Conservation (phyloP, 2,113 vertebrate genomes). For the Edolisoma coerulescens region DNA sequence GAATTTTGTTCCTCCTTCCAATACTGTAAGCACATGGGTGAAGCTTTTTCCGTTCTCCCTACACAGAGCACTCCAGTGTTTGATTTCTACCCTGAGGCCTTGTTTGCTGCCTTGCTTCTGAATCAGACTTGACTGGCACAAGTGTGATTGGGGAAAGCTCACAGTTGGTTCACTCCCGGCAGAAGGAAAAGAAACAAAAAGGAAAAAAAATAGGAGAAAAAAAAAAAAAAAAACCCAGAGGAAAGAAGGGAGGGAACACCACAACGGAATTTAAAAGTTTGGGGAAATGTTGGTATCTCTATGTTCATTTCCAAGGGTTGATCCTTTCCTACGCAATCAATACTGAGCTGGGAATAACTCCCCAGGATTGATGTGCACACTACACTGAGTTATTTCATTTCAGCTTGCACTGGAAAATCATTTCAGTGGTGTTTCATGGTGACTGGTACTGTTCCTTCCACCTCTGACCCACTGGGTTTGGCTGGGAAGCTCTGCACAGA, state of each 20-base stretch:
- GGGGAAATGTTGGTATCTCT: neutral
- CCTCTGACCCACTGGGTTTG: neutral
- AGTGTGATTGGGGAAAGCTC: neutral
- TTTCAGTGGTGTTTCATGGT: neutral
- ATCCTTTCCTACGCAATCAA: neutral
- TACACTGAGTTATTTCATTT: neutral
- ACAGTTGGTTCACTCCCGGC: neutral
- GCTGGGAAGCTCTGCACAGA: neutral
- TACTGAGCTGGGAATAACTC: neutral
- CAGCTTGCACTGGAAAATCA: neutral
- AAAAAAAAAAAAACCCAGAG: too few relatives aligned
- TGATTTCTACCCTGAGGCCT: neutral
- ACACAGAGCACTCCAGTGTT: neutral
- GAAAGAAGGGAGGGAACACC: neutral
- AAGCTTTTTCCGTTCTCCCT: neutral
- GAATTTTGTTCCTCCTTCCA: neutral
- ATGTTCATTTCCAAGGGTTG: neutral
- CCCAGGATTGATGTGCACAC: neutral
- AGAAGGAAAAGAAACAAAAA: neutral
- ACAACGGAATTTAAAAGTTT: neutral
- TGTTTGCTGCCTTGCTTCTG: neutral
- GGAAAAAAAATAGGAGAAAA: accelerated
- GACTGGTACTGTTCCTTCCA: neutral
- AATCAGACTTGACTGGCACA: neutral
- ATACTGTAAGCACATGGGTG: neutral